phyloP scores from a whole-genome alignment of 2,113 vertebrate genomes.

The Himantopus leucocephalus region DNA sequence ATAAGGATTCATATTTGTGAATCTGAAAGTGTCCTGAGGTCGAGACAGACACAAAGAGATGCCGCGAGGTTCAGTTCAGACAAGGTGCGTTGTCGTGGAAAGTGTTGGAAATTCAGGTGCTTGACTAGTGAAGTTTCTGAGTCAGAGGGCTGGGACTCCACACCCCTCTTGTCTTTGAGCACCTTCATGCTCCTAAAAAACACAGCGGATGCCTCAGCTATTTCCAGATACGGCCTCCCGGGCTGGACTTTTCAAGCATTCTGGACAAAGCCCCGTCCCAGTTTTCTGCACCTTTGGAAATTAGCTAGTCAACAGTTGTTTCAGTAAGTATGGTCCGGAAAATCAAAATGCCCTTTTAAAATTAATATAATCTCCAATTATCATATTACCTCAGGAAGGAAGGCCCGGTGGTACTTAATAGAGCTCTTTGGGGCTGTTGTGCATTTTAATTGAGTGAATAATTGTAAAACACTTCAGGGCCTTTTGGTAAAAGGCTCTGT shows the following conservation, averaged over 20 bases:
- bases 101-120: background rate
- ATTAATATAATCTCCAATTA: conserved; percentile 53
- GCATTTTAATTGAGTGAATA: conserved; percentile 64
- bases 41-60: background rate
- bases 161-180: background rate
- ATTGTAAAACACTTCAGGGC: conserved; percentile 41
- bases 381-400: conserved; percentile 39
- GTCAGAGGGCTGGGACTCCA: background rate
- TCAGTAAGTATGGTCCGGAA: background rate
- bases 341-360: conserved; percentile 24
- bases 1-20: background rate
- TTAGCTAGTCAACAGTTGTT: background rate
- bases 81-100: background rate
- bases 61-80: background rate
- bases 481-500: conserved; percentile 34
- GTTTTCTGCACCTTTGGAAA: background rate
- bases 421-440: conserved; percentile 46
- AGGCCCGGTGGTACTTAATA: conserved; percentile 39
- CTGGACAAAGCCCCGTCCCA: background rate
- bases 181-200: background rate
- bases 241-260: background rate
- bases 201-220: background rate
- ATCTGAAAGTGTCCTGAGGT: background rate
- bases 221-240: background rate
- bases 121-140: background rate